Evolutionary conservation across 2,113 vertebrate genomes (phyloP).

Genomic region (Columba livia): DNA sequence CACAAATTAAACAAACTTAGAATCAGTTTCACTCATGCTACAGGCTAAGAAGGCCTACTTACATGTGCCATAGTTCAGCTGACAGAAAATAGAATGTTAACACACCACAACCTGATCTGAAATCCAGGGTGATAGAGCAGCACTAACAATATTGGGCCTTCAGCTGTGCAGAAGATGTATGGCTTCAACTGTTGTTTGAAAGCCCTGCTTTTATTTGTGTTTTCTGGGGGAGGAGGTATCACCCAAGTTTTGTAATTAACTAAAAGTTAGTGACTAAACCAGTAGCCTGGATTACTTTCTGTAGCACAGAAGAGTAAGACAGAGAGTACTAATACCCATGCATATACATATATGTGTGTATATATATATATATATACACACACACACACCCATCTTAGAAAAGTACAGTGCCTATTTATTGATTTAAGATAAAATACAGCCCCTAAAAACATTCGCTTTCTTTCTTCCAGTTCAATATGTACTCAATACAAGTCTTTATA

Average conservation of each 20-base stretch:
- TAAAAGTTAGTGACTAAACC: background rate
- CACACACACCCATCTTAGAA: background rate
- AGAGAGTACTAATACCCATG: background rate
- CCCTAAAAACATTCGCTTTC: background rate
- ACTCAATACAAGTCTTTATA: background rate
- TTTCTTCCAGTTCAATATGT: background rate
- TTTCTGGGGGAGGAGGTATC: background rate
- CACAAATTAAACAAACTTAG: background rate
- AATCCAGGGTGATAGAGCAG: background rate
- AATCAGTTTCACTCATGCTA: background rate
- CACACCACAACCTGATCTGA: background rate
- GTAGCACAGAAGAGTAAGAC: background rate
- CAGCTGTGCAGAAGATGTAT: background rate
- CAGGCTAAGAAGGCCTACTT: background rate
- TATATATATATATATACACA: accelerated
- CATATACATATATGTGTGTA: accelerated
- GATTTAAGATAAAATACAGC: background rate
- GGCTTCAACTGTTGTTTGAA: background rate
- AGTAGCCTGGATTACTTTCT: background rate
- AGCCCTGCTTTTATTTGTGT: background rate
- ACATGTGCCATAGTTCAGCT: background rate
- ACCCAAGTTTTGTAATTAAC: background rate
- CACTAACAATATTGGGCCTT: background rate
- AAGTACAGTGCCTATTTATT: background rate
- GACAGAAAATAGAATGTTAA: background rate